phyloP scores from a whole-genome alignment of 2,888 invertebrate species.

The Eurytoma californica region DNA sequence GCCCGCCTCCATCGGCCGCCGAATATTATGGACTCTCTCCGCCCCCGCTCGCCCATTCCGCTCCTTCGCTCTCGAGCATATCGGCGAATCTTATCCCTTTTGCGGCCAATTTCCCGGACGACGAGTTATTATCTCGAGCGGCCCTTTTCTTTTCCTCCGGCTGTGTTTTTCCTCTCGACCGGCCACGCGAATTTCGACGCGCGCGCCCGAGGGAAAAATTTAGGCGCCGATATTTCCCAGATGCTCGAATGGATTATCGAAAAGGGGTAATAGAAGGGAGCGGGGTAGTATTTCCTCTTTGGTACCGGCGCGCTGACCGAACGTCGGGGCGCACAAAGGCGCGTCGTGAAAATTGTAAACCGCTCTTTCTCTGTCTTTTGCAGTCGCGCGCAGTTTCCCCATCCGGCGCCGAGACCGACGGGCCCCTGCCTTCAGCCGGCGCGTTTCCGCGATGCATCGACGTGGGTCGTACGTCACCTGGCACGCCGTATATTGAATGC shows the following conservation, averaged over 20 bases:
- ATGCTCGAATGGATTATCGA: not conserved
- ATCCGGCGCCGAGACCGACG: not conserved
- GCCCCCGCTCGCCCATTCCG: not conserved
- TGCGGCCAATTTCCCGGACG: slow-evolving; percentile 42
- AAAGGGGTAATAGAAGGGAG: not conserved
- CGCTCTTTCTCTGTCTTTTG: not conserved
- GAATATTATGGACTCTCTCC: slow-evolving; percentile 41
- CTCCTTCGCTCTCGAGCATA: slow-evolving; percentile 2
- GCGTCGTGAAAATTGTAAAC: slow-evolving; percentile 8
- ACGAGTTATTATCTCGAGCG: slow-evolving; percentile 6
- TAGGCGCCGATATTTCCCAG: no score
- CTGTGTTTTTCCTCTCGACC: not conserved
- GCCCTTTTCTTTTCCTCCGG: slow-evolving; percentile 12
- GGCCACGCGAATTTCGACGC: not conserved
- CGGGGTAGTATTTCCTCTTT: not conserved
- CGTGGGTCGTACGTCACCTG: slow-evolving; percentile 10
- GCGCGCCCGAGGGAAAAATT: no score
- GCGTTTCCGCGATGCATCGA: slow-evolving; percentile 5
- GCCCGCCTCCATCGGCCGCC: not conserved
- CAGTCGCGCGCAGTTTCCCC: not conserved
- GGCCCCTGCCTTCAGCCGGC: not conserved
- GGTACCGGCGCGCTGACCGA: not conserved
- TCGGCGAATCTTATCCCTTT: slow-evolving; percentile 30
- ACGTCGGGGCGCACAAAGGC: slow-evolving; percentile 2
- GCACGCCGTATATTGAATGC: not conserved